A percentile compares a stretch with the other conserved stretches of the same genome.
Evolutionary conservation across 2,797 vertebrate species (phyloP).

Genomic region (Botia kubotai): DNA sequence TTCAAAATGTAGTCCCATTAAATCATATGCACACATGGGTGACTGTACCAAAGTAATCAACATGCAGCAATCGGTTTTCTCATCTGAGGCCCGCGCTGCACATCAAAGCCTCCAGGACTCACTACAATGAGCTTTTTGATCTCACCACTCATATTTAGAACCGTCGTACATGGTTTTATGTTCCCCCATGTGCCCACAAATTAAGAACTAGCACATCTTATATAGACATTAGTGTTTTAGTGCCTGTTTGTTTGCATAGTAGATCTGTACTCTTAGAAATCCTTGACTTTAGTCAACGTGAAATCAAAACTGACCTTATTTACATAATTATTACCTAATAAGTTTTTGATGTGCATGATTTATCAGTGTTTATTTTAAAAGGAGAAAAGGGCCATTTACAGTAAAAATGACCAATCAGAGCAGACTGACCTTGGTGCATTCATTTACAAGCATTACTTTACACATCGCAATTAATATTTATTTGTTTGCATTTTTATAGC

Average conservation of each 20-base stretch:
- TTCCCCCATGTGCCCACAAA: conserved; percentile 46
- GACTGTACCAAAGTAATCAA: conserved; percentile 61
- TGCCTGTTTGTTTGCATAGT: neutral
- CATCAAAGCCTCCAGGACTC: conserved; percentile 68
- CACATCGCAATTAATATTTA: neutral
- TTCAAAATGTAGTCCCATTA: conserved; percentile 61
- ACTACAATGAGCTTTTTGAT: conserved; percentile 61
- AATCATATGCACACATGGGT: conserved; percentile 64
- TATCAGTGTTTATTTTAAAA: conserved; percentile 1
- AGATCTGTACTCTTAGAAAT: neutral
- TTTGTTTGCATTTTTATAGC: neutral
- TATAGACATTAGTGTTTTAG: neutral
- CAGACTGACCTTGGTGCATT: neutral
- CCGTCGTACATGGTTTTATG: conserved; percentile 48
- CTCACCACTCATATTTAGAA: conserved; percentile 51
- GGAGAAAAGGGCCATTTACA: neutral
- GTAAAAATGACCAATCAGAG: neutral
- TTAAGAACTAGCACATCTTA: conserved; percentile 12
- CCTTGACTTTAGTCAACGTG: neutral
- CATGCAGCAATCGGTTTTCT: conserved; percentile 57
- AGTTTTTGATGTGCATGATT: neutral
- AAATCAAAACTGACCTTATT: neutral
- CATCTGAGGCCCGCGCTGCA: conserved; percentile 63
- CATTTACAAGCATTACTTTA: neutral
- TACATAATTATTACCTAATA: neutral